These are phyloP conservation scores for Micrasema minimum DNA, from an alignment of 1,140 invertebrate species.

Conservation along the genomic window DNA sequence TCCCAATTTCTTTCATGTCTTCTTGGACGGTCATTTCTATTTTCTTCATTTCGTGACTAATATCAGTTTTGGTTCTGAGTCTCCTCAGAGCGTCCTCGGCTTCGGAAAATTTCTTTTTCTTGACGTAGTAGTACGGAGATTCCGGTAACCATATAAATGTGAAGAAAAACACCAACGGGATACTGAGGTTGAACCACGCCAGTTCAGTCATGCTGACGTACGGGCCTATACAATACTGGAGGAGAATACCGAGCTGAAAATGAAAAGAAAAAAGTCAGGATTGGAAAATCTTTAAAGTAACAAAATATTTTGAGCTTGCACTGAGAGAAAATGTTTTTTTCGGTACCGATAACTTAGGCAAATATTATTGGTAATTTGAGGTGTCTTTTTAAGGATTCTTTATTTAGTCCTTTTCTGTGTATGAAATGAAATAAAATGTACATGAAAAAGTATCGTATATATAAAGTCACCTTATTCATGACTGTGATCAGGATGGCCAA, in stretches of 20 bases:
- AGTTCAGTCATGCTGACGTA: slow-evolving; percentile 69
- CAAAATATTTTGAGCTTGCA: neutral
- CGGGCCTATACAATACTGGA: slow-evolving; percentile 75
- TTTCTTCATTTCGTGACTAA: slow-evolving; percentile 71
- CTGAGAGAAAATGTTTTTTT: too few species aligned
- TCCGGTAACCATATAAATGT: slow-evolving; percentile 70
- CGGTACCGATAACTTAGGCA: too few species aligned
- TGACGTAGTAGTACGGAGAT: slow-evolving; percentile 71
- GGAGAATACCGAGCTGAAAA: slow-evolving; percentile 73
- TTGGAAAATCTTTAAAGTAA: neutral
- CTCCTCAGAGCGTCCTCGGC: slow-evolving; percentile 66
- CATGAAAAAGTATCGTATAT: too few species aligned
- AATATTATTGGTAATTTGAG: too few species aligned
- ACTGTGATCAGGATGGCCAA: slow-evolving; percentile 77
- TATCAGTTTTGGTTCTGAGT: slow-evolving; percentile 67
- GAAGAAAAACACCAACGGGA: slow-evolving; percentile 68
- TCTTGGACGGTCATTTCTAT: slow-evolving; percentile 72
- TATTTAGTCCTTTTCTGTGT: too few species aligned
- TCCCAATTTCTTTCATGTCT: slow-evolving; percentile 66
- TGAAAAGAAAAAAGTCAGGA: slow-evolving; percentile 10
- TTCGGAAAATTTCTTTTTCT: slow-evolving; percentile 63
- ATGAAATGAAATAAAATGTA: too few species aligned
- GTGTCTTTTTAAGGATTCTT: too few species aligned
- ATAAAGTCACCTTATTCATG: slow-evolving; percentile 65
- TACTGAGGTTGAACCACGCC: slow-evolving; percentile 67